phyloP scores from a whole-genome alignment of 2,888 invertebrate species.

The Diplolepis rosae region DNA sequence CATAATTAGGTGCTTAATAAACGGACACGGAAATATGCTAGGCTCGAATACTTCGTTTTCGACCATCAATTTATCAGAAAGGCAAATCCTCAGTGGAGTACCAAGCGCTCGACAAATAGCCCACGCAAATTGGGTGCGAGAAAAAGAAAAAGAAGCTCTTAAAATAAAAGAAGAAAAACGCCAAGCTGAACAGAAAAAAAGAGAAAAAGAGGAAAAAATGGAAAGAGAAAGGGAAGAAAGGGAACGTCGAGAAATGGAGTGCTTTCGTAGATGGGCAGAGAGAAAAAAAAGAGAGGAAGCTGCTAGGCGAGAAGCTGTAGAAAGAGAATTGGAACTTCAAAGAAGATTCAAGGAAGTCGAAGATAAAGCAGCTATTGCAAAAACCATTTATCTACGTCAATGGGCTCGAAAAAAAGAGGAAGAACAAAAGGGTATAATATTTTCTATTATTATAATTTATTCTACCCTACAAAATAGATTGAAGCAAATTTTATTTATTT shows the following conservation, averaged over 20 bases:
- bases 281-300: conserved; percentile 73
- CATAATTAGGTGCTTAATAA: background rate
- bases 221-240: conserved; percentile 65
- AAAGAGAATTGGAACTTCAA: conserved; percentile 74
- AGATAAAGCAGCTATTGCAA: conserved; percentile 59
- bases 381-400: conserved; percentile 66
- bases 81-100: conserved; percentile 40
- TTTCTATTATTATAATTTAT: conserved; percentile 16
- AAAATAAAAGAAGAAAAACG: conserved; percentile 65
- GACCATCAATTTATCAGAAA: conserved; percentile 2
- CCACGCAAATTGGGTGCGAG: conserved; percentile 77
- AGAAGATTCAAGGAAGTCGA: conserved; percentile 68
- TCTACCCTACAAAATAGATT: conserved; percentile 26
- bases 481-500: conserved; percentile 5
- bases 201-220: conserved; percentile 53
- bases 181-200: conserved; percentile 48
- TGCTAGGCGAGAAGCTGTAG: conserved; percentile 70
- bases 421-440: conserved; percentile 75
- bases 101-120: conserved; percentile 63
- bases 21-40: background rate
- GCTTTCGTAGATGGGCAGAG: conserved; percentile 71
- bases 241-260: conserved; percentile 70
- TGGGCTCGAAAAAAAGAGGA: conserved; percentile 79
- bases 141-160: conserved; percentile 70
- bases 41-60: conserved; percentile 7